Base-by-base conservation (phyloP, 2,113 vertebrate genomes). In the Ptyas mucosa region DNA sequence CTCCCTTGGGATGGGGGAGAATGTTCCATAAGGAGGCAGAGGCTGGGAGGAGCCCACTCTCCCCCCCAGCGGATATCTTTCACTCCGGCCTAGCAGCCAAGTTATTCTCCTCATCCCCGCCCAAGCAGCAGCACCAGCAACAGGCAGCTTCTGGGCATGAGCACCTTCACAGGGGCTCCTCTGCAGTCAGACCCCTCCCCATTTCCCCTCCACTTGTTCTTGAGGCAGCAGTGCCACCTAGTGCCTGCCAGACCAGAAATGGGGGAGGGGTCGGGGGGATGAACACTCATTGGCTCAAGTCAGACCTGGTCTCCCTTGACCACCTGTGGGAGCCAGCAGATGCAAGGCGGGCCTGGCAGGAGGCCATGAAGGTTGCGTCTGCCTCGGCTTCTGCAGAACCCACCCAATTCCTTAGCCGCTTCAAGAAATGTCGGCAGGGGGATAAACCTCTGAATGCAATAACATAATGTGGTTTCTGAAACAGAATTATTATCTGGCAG, bases 201-300 rank as follows among this genome's bases (percentile, higher is more conserved):
- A 51, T 75, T 53, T 6, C 11, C 55, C 26, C 49, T 53, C 9
- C 87, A 24, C 18, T 2, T 26, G 55, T 34, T 85, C 39, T 24
- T 23, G 51, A 92, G 58, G 53, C 20, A 87, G 75, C 92, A 96
- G 12, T 0, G 9, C 93, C 95, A 92, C 88, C 94, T 89, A 49
- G 93, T 26, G 93, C 64, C 2, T 5, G 57, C 34, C 34, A 29
- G 52, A 34, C 15, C 92, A 26, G 43, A 87, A 51, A 69, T 8
- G 14, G 23, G 18, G 10, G 24, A 24, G 8, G 20, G 49, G 89
- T 15, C 1, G 8, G 43, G 55, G 46, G 53, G 1, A 24, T 24
- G n/a, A 23, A 39, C 3, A n/a, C 5, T 57, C 34, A 9, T 49
- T 39, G 29, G 49, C 49, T 34, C 18, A 24, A 52, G 24, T 85